phyloP scores from a whole-genome alignment of 2,888 invertebrate genomes.

The Ditula angustiorana region DNA sequence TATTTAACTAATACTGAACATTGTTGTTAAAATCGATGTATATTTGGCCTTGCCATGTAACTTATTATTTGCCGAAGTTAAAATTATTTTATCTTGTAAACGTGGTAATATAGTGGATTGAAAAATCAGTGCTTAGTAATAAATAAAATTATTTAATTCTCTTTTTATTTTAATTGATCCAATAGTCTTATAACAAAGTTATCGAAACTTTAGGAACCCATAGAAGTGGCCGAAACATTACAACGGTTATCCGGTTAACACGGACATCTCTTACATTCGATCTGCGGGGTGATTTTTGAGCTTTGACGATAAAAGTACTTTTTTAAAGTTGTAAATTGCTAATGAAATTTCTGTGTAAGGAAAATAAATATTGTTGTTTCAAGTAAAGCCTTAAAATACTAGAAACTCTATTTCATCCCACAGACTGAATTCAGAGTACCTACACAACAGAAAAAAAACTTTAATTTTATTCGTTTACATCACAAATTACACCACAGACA shows the following conservation, averaged over 20 bases:
- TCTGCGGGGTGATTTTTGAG: too few relatives aligned
- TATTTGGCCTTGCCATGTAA: conserved; percentile 77
- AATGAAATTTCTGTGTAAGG: too few relatives aligned
- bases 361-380: too few relatives aligned
- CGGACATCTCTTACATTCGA: neutral
- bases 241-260: neutral
- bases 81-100: conserved; percentile 65
- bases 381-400: too few relatives aligned
- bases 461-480: conserved; percentile 43
- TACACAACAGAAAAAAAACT: neutral
- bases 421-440: neutral
- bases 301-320: too few relatives aligned
- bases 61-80: conserved; percentile 63
- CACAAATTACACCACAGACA: conserved; percentile 14
- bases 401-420: too few relatives aligned
- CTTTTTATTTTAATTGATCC: conserved; percentile 38
- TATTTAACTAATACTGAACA: conserved; percentile 15
- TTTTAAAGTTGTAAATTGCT: too few relatives aligned
- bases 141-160: conserved; percentile 55
- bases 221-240: neutral
- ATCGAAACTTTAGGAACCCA: neutral
- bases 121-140: conserved; percentile 79
- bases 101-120: conserved; percentile 68
- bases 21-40: conserved; percentile 30
- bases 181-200: conserved; percentile 7